These are phyloP conservation scores for Zoanthus gigantus DNA, from an alignment of 92 coral and sea anemone genomes.

Conservation along the genomic window DNA sequence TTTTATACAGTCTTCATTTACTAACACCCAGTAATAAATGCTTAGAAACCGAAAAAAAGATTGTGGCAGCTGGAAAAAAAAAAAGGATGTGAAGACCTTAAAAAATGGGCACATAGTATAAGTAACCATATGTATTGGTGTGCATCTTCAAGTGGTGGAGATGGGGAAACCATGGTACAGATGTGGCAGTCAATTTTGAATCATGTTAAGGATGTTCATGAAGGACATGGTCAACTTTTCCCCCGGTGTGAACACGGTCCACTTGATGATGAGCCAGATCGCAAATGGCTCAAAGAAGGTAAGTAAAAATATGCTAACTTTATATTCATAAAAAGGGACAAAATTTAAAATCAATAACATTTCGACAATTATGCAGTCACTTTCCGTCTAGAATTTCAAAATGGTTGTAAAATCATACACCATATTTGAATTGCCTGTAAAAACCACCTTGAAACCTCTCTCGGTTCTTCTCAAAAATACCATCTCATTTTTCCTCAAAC, in stretches of 20 bases:
- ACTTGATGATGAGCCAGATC: background rate
- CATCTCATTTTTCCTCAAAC: too few relatives aligned
- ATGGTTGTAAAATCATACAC: background rate
- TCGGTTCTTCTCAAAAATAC: too few relatives aligned
- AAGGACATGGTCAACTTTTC: background rate
- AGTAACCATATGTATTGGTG: constrained; percentile 40
- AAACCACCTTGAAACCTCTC: background rate
- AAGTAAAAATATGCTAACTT: background rate
- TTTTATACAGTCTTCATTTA: background rate
- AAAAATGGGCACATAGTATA: constrained; percentile 25
- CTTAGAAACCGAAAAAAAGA: constrained; percentile 6
- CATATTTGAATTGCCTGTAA: background rate
- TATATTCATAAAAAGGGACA: background rate
- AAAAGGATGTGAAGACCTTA: constrained; percentile 11
- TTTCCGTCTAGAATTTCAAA: too few relatives aligned
- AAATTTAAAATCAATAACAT: background rate
- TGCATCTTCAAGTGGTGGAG: constrained; percentile 22
- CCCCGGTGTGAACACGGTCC: background rate
- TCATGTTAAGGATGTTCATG: background rate
- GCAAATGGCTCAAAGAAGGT: constrained; percentile 20
- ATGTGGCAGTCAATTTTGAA: constrained; percentile 10
- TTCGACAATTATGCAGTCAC: too few relatives aligned
- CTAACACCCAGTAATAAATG: background rate
- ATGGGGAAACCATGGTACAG: background rate
- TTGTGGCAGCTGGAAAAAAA: constrained; percentile 13